These are phyloP conservation scores for Tolmerus cingulatus DNA, from an alignment of 2,888 invertebrate species.

Conservation along the genomic window DNA sequence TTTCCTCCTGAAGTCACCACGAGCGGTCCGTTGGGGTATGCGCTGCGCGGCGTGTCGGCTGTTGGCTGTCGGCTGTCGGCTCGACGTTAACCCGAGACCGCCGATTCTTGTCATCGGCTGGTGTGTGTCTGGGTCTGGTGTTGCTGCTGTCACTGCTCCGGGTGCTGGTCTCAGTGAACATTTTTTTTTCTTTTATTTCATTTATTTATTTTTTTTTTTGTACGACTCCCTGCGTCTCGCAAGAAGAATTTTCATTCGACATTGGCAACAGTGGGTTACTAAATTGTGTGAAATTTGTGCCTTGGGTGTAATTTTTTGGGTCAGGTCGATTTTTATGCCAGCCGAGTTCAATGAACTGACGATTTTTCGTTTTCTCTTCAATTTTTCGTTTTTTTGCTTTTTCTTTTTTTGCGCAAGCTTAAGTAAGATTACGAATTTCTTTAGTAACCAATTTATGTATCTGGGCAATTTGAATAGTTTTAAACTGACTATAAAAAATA, in stretches of 20 bases:
- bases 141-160: not conserved
- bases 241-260: slow-evolving; percentile 27
- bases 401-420: not conserved
- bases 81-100: slow-evolving; percentile 1
- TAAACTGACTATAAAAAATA: not conserved
- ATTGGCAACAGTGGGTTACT: slow-evolving; percentile 40
- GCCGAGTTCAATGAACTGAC: slow-evolving; percentile 4
- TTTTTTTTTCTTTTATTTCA: too few relatives aligned
- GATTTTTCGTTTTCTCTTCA: slow-evolving; percentile 5
- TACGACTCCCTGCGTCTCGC: not conserved
- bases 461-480: not conserved
- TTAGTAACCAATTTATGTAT: not conserved
- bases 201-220: slow-evolving; percentile 8
- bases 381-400: slow-evolving; percentile 9
- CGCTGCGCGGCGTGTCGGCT: not conserved
- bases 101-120: not conserved
- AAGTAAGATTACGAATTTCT: not conserved
- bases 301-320: slow-evolving; percentile 36
- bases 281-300: slow-evolving; percentile 28
- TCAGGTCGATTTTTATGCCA: slow-evolving; percentile 37
- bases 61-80: too few relatives aligned
- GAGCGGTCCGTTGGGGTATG: not conserved
- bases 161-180: not conserved
- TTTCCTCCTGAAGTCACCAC: not conserved
- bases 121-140: not conserved